A percentile compares a stretch with the other conserved stretches of the same genome.
Evolutionary conservation across 1,140 invertebrate species (phyloP).

Genomic region (Eumaeus atala): DNA sequence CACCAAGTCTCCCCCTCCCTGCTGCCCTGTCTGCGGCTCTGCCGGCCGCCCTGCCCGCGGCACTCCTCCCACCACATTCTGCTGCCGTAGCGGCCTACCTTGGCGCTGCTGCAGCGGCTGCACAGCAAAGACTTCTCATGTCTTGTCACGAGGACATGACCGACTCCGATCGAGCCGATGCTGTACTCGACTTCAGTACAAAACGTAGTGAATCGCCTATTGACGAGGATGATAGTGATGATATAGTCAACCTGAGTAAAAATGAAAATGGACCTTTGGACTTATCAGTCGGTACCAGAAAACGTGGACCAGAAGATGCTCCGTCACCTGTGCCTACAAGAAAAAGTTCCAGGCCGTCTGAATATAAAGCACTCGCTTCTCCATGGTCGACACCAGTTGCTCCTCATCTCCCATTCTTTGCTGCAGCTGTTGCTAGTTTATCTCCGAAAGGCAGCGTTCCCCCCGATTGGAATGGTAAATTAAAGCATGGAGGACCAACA

Average conservation of each 20-base stretch:
- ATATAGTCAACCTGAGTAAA: conserved; percentile 81
- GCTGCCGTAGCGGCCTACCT: conserved; percentile 86
- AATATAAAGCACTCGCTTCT: conserved; percentile 79
- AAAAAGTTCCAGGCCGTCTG: conserved; percentile 79
- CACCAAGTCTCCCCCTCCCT: conserved; percentile 74
- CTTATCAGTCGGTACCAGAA: conserved; percentile 83
- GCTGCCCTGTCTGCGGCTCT: conserved; percentile 72
- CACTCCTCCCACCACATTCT: conserved; percentile 82
- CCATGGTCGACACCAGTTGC: conserved; percentile 86
- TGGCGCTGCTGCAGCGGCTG: conserved; percentile 78
- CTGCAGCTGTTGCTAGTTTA: conserved; percentile 85
- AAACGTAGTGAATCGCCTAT: conserved; percentile 73
- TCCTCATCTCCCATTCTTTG: conserved; percentile 86
- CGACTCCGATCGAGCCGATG: conserved; percentile 69
- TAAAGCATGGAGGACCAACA: conserved; percentile 79
- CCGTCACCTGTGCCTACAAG: conserved; percentile 77
- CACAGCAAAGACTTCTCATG: conserved; percentile 84
- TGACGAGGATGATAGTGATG: conserved; percentile 77
- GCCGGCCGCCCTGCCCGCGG: conserved; percentile 74
- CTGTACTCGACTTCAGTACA: conserved; percentile 86
- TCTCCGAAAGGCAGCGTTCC: conserved; percentile 81
- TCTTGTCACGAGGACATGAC: conserved; percentile 81
- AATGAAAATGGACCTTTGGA: conserved; percentile 86
- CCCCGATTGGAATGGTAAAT: conserved; percentile 86
- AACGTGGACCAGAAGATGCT: conserved; percentile 79